A percentile compares a stretch with the other conserved stretches of the same genome.
Evolutionary conservation across 2,797 vertebrate genomes (phyloP).

Genomic region (Natrix natrix): DNA sequence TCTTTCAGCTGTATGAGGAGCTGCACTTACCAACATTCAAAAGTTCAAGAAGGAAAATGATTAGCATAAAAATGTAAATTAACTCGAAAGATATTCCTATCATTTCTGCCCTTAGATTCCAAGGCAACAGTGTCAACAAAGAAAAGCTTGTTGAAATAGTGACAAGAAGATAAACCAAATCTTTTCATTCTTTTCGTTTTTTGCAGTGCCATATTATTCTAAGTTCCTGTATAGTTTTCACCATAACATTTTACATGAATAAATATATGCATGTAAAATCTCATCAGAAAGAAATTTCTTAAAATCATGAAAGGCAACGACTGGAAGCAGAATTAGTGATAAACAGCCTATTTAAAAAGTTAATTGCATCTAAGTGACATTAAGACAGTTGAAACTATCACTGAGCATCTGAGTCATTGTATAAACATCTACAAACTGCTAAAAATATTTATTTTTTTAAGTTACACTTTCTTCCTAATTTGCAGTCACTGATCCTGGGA

Average conservation of each 20-base stretch:
- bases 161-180: too few species aligned
- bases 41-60: neutral
- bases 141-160: neutral
- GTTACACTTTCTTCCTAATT: neutral
- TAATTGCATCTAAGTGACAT: neutral
- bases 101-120: neutral
- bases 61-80: neutral
- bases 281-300: neutral
- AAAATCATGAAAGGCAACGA: neutral
- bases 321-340: too few species aligned
- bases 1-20: neutral
- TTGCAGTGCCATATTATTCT: too few species aligned
- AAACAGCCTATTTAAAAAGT: neutral
- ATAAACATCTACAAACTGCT: neutral
- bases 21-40: neutral
- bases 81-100: neutral
- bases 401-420: neutral
- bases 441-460: constrained; percentile 34
- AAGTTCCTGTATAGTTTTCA: neutral
- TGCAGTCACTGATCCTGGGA: constrained; percentile 12
- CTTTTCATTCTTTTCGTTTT: neutral
- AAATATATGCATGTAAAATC: neutral
- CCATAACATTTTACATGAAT: neutral
- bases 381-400: constrained; percentile 21
- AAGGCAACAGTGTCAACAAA: neutral